Evolutionary conservation across 1,140 invertebrate species (phyloP).

Genomic region (Steinernema feltiae): DNA sequence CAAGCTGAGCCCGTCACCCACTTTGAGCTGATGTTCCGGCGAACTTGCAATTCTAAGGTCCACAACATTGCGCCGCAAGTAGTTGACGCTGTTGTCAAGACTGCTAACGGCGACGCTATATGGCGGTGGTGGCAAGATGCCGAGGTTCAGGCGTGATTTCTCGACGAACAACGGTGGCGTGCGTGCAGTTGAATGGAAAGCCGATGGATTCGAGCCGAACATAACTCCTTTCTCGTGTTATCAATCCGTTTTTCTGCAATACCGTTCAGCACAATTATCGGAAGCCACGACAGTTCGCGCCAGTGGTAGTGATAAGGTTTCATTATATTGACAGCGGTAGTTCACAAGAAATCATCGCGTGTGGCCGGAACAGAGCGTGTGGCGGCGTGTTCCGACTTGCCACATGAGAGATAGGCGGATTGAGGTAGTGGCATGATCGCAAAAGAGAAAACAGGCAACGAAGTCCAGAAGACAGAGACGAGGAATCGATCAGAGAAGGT

Average conservation of each 20-base stretch:
- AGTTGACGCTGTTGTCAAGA: slow-evolving; percentile 7
- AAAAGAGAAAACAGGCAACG: not conserved
- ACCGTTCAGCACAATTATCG: not conserved
- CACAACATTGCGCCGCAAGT: not conserved
- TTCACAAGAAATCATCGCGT: not conserved
- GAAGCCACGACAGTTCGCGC: not conserved
- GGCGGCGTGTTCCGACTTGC: not conserved
- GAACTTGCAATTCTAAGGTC: not conserved
- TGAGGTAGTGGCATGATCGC: not conserved
- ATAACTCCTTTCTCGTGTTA: no score
- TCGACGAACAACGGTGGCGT: not conserved
- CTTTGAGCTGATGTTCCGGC: not conserved
- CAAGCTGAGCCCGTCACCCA: not conserved
- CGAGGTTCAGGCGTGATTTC: not conserved
- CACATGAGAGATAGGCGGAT: not conserved
- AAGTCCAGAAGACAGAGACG: no score
- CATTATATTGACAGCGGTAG: not conserved
- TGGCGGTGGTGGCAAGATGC: not conserved
- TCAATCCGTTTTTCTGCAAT: not conserved
- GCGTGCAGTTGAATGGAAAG: not conserved
- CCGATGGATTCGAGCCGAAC: slow-evolving; percentile 1
- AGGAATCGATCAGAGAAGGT: not conserved
- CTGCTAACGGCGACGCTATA: slow-evolving; percentile 1
- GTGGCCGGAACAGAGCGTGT: not conserved
- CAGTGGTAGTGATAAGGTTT: not conserved